Base-by-base conservation (phyloP, 2,797 vertebrate species). In the Salmo trutta region DNA sequence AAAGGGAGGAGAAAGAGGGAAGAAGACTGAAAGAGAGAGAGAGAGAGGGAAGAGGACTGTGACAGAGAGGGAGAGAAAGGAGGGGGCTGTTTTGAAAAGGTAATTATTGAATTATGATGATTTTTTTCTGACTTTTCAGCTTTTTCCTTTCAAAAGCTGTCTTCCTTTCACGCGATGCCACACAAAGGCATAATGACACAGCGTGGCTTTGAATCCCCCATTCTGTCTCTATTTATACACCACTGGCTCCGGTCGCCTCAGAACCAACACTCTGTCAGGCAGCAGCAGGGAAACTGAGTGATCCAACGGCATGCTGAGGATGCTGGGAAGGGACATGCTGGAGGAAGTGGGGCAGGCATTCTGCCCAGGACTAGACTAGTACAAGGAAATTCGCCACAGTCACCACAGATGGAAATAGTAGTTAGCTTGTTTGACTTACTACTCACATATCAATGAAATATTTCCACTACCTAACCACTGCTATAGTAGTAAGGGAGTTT, bases 221-320 rank as follows among this genome's bases (percentile, higher is more conserved):
- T 81, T 85, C 88, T 75, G 84, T 31, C 89, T 91, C 91, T 95
- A 94, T 94, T 94, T 94, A 91, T 94, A 94, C 90, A 91, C 84
- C 68, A 21, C 59, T 24, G 36, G 36, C 69, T 69, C 82, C 86
- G 77, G 86, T 81, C 91, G 77, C 88, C 82, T 89, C 79, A 84
- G 82, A 89, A 88, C 83, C 84, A 91, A 90, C 83, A 87, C 88
- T 82, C 87, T 89, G 91, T 90, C 83, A 85, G 85, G 83, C 52
- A 84, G 81, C 90, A 79, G 91, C 82, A 31, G 89, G 85, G 84
- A 83, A 78, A 79, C 83, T 68, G 79, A 83, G 76, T 65, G 64
- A 53, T 29, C 72, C 77, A 71, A 78, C 64, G 79, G 80, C 75
- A 75, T 19, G 53, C 85, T 71, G 16, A 52, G 84, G 21, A 85